Percentiles rank a stretch among this genome's conserved stretches.
phyloP scores from a whole-genome alignment of 2,113 vertebrate genomes.

The Corvus cornix region DNA sequence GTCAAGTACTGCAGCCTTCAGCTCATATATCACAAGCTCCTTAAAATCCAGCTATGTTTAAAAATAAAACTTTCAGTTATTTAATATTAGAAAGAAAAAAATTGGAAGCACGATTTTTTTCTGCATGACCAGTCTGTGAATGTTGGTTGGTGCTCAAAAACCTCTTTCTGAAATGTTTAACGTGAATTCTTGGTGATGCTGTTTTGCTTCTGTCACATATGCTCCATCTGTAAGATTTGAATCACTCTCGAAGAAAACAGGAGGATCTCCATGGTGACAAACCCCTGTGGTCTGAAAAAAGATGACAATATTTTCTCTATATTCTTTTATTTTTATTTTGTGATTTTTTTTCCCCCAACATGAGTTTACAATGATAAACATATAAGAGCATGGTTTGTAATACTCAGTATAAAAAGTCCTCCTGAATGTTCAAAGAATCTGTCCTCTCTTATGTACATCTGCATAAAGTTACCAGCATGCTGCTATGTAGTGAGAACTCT shows the following conservation, averaged over 20 bases:
- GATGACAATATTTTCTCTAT: not conserved
- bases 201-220: slow-evolving; percentile 63
- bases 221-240: slow-evolving; percentile 35
- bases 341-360: not conserved
- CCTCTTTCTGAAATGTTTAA: not conserved
- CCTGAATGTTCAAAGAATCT: not conserved
- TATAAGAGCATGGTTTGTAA: not conserved
- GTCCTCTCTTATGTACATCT: not conserved
- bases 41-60: not conserved
- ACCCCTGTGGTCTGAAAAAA: not conserved
- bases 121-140: not conserved
- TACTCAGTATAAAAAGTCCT: not conserved
- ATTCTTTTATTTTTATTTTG: slow-evolving; percentile 4
- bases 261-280: slow-evolving; percentile 72
- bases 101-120: not conserved
- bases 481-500: not conserved
- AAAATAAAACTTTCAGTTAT: not conserved
- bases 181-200: slow-evolving; percentile 17
- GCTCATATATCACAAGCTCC: not conserved
- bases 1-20: not conserved
- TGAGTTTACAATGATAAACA: not conserved
- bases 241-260: slow-evolving; percentile 57
- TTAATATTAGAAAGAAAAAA: not conserved
- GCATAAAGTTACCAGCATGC: not conserved
- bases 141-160: not conserved